Conservation (phyloP, 35 echinoderm and acorn worm species). For the Lytechinus pictus region DNA sequence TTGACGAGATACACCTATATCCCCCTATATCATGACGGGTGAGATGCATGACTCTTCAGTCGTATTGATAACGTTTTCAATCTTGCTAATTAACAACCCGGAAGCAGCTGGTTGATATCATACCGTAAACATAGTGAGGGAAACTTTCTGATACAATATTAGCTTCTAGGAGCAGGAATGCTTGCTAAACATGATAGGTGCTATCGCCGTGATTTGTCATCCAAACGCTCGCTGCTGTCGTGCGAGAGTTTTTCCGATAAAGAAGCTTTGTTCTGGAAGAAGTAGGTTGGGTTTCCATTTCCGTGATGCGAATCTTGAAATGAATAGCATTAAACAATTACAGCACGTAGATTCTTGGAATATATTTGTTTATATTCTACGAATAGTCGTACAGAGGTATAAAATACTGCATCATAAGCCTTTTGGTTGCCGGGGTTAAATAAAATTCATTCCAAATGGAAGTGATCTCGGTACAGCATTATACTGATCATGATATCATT, state of each 20-base stretch:
- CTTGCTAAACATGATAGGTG: background rate
- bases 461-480: too few relatives aligned
- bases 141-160: slow-evolving; percentile 7
- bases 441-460: too few relatives aligned
- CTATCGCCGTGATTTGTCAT: background rate
- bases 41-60: background rate
- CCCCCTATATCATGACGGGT: background rate
- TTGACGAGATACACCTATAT: background rate
- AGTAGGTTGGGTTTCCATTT: too few relatives aligned
- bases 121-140: background rate
- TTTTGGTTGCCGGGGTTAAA: too few relatives aligned
- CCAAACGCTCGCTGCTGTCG: background rate
- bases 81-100: background rate
- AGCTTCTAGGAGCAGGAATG: background rate
- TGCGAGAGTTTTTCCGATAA: background rate
- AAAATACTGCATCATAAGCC: too few relatives aligned
- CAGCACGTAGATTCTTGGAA: too few relatives aligned
- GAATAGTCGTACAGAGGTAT: too few relatives aligned
- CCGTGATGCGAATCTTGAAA: too few relatives aligned
- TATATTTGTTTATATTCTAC: too few relatives aligned
- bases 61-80: background rate
- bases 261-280: background rate
- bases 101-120: slow-evolving; percentile 10
- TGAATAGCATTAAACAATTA: too few relatives aligned
- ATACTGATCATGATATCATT: too few relatives aligned